Conservation (phyloP, 2,797 vertebrate genomes). For the Neoniphon sammara region DNA sequence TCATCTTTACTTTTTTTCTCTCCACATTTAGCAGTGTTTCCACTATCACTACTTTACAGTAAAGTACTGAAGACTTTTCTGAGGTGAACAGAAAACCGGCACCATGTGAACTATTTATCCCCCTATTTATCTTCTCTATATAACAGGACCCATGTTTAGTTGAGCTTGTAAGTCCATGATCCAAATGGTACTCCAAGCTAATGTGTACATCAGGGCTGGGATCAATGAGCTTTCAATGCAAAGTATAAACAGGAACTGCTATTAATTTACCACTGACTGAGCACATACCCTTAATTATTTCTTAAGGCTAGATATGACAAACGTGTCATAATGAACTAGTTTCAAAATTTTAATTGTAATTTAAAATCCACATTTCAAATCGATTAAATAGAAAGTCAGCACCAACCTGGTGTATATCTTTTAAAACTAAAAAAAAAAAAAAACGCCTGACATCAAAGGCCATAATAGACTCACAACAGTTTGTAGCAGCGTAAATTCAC, state of each 20-base stretch:
- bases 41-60: background rate
- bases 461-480: background rate
- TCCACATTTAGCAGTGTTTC: background rate
- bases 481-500: background rate
- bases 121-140: background rate
- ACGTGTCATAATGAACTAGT: slow-evolving; percentile 11
- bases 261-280: background rate
- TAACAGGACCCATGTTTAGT: background rate
- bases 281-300: background rate
- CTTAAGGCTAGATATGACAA: background rate
- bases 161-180: background rate
- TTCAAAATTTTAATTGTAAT: slow-evolving; percentile 4
- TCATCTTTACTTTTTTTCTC: too few relatives aligned
- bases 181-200: background rate
- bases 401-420: background rate
- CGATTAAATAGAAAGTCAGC: background rate
- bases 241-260: slow-evolving; percentile 19
- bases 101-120: background rate
- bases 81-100: background rate
- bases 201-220: background rate
- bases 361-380: background rate
- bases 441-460: background rate
- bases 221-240: background rate
- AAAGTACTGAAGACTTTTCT: background rate
- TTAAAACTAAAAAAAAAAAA: slow-evolving; percentile 9